Percentiles rank a stretch among this genome's conserved stretches.
These are phyloP conservation scores for Deroptyus accipitrinus DNA, from an alignment of 2,113 vertebrate genomes.

Conservation along the genomic window DNA sequence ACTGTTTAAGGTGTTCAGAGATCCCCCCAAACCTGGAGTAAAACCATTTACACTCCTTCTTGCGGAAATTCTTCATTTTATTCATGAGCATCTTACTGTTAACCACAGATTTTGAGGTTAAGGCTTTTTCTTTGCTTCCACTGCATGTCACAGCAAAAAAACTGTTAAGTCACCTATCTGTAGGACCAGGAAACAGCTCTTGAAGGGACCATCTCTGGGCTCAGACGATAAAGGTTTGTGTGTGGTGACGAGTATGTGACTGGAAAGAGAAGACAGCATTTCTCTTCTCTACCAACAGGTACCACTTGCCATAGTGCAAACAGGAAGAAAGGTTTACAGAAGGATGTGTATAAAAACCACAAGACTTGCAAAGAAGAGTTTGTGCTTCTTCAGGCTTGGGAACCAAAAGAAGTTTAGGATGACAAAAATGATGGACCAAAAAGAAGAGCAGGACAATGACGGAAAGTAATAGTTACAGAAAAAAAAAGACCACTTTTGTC, in stretches of 20 bases:
- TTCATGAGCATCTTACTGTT: neutral
- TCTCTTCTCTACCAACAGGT: neutral
- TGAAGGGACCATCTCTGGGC: neutral
- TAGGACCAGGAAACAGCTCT: neutral
- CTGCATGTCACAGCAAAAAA: neutral
- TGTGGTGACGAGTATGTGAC: neutral
- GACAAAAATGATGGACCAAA: neutral
- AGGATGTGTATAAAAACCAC: neutral
- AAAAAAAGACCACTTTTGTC: neutral
- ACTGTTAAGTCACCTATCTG: neutral
- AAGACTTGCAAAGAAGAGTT: neutral
- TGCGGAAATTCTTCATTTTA: neutral
- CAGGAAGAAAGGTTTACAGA: neutral
- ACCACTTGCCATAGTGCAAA: neutral
- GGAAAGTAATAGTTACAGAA: neutral
- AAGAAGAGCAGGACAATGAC: neutral
- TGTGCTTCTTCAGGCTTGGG: neutral
- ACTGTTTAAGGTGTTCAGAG: neutral
- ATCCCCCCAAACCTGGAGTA: constrained; percentile 30
- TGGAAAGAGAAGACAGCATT: neutral
- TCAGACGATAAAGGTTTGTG: neutral
- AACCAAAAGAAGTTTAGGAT: neutral
- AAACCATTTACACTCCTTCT: neutral
- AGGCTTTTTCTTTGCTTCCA: neutral
- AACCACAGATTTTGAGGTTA: neutral